Percentiles rank a stretch among this genome's conserved stretches.
These are phyloP conservation scores for Poecilia wingei DNA, from an alignment of 2,797 vertebrate genomes.

Conservation along the genomic window DNA sequence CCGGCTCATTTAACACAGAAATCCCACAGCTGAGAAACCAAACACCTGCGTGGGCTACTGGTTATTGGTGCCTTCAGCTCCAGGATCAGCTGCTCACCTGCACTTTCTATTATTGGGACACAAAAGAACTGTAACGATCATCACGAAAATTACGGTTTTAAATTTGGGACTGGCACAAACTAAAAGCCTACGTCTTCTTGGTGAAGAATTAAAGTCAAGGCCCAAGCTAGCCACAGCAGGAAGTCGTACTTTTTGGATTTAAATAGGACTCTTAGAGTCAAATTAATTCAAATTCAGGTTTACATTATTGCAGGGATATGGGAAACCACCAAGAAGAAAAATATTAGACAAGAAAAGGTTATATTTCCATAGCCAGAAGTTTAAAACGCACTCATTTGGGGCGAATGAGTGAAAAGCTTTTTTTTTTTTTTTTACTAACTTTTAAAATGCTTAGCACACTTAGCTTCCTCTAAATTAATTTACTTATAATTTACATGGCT, in stretches of 20 bases:
- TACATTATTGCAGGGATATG: background rate
- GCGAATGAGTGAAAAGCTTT: too few species aligned
- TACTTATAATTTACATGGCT: too few species aligned
- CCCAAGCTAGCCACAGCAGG: background rate
- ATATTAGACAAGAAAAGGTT: background rate
- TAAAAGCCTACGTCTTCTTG: background rate
- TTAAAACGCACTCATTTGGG: background rate
- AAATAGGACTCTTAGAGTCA: background rate
- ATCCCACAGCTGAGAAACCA: constrained; percentile 2
- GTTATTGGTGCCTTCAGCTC: background rate
- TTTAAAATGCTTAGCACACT: too few species aligned
- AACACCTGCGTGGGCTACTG: background rate
- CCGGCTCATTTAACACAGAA: constrained; percentile 16
- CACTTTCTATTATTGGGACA: background rate
- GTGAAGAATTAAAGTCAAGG: background rate
- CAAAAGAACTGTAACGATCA: background rate
- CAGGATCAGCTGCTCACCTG: background rate
- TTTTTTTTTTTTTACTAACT: too few species aligned
- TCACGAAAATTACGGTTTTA: background rate
- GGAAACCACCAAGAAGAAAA: background rate
- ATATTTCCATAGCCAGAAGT: background rate
- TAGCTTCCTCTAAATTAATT: too few species aligned
- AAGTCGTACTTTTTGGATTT: constrained; percentile 1
- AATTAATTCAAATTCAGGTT: background rate
- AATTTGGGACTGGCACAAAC: background rate